Evolutionary conservation across 2,797 vertebrate species (phyloP).

Genomic region (Semaprochilodus insignis): DNA sequence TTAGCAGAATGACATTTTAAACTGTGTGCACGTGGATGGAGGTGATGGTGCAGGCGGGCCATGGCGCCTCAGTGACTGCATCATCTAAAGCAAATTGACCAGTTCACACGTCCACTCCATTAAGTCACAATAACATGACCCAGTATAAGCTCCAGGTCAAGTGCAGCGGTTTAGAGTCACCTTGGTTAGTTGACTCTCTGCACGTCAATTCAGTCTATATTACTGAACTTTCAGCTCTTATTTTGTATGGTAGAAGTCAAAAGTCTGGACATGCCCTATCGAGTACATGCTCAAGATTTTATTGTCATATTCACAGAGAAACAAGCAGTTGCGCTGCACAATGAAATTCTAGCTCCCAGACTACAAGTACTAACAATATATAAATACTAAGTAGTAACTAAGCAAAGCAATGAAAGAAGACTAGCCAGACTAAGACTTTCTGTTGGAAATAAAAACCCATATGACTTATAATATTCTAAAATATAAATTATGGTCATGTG

Average conservation of each 20-base stretch:
- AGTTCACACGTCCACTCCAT: constrained; percentile 26
- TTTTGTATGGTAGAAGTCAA: not conserved
- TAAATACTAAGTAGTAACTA: no score
- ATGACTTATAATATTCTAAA: no score
- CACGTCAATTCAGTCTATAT: not conserved
- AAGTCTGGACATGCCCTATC: not conserved
- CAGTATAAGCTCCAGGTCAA: constrained; percentile 5
- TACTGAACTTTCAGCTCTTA: not conserved
- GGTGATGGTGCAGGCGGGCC: constrained; percentile 25
- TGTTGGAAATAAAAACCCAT: no score
- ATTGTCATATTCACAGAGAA: no score
- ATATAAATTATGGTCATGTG: no score
- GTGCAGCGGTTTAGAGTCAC: constrained; percentile 7
- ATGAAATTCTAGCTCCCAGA: no score
- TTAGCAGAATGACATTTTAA: constrained; percentile 45
- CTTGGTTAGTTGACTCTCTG: not conserved
- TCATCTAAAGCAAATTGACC: constrained; percentile 34
- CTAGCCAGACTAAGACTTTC: no score
- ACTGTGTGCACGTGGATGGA: constrained; percentile 6
- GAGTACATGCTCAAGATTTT: no score
- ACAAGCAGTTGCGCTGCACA: no score
- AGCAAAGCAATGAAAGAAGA: no score
- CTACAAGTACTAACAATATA: no score
- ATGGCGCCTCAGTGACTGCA: constrained; percentile 28
- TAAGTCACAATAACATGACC: constrained; percentile 4